A percentile compares a stretch with the other conserved stretches of the same genome.
Evolutionary conservation across 2,113 vertebrate species (phyloP).

Genomic region (Poeciliopsis prolifica): DNA sequence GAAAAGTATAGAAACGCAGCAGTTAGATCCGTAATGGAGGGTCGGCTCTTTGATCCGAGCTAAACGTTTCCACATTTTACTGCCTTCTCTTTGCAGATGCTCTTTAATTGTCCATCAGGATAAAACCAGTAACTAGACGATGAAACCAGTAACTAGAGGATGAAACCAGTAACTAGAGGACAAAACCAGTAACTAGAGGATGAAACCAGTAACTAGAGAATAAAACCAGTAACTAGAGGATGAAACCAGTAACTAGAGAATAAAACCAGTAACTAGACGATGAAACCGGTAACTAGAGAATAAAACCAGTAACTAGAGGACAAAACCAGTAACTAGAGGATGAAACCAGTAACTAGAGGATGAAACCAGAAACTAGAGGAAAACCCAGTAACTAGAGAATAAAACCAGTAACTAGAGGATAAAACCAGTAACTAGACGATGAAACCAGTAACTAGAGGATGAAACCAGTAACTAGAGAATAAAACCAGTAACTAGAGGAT

Average conservation of each 20-base stretch:
- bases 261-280: background rate
- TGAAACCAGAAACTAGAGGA: too few relatives aligned
- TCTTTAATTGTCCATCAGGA: slow-evolving; percentile 12
- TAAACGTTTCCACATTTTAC: slow-evolving; percentile 69
- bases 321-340: too few relatives aligned
- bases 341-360: too few relatives aligned
- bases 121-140: too few relatives aligned
- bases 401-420: background rate
- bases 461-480: too few relatives aligned
- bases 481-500: too few relatives aligned
- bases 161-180: too few relatives aligned
- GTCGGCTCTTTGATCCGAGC: slow-evolving; percentile 64
- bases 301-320: background rate
- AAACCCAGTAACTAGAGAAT: too few relatives aligned
- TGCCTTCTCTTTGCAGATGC: slow-evolving; percentile 21
- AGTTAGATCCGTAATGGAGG: slow-evolving; percentile 58
- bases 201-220: background rate
- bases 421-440: too few relatives aligned
- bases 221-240: background rate
- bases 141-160: too few relatives aligned
- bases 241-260: background rate
- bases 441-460: too few relatives aligned
- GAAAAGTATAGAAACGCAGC: slow-evolving; percentile 60
- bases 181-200: too few relatives aligned
- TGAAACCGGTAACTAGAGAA: background rate